Conservation (phyloP, 2,113 vertebrate genomes). For the Campylorhamphus procurvoides region DNA sequence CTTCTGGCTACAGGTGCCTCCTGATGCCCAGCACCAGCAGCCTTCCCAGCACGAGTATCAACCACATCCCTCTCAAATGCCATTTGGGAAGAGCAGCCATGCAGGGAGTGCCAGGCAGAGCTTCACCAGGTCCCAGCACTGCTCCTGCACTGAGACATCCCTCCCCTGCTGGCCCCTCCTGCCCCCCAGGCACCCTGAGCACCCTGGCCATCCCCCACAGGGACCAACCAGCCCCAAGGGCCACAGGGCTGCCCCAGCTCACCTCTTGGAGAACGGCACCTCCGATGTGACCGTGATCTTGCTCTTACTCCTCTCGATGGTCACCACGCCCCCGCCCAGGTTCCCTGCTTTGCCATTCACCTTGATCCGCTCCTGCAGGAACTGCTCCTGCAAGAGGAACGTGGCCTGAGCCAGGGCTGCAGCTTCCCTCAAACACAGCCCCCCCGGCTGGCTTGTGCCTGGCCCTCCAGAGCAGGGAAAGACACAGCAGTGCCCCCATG, state of each 20-base stretch:
- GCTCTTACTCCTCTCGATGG: slow-evolving; percentile 96
- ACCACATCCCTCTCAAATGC: rapidly evolving
- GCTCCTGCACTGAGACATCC: too few species aligned
- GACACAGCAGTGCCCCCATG: rapidly evolving
- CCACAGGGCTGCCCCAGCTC: neutral
- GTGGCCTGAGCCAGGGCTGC: rapidly evolving
- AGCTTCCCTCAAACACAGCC: rapidly evolving
- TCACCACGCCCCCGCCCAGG: slow-evolving; percentile 90
- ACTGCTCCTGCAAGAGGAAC: slow-evolving; percentile 85
- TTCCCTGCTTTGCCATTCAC: slow-evolving; percentile 96
- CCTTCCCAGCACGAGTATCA: rapidly evolving
- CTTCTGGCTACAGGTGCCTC: rapidly evolving
- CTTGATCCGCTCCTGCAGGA: slow-evolving; percentile 96
- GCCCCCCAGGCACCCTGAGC: neutral
- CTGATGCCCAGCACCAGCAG: rapidly evolving
- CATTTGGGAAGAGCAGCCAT: neutral
- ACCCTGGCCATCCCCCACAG: rapidly evolving
- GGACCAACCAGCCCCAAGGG: rapidly evolving
- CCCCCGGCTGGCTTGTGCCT: rapidly evolving
- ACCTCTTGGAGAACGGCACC: slow-evolving; percentile 98
- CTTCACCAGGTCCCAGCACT: rapidly evolving
- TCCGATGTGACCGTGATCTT: slow-evolving; percentile 96
- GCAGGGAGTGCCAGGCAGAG: rapidly evolving
- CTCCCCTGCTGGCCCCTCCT: rapidly evolving
- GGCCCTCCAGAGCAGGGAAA: neutral